phyloP scores from a whole-genome alignment of 2,888 invertebrate species.

The Halocaridina rubra region DNA sequence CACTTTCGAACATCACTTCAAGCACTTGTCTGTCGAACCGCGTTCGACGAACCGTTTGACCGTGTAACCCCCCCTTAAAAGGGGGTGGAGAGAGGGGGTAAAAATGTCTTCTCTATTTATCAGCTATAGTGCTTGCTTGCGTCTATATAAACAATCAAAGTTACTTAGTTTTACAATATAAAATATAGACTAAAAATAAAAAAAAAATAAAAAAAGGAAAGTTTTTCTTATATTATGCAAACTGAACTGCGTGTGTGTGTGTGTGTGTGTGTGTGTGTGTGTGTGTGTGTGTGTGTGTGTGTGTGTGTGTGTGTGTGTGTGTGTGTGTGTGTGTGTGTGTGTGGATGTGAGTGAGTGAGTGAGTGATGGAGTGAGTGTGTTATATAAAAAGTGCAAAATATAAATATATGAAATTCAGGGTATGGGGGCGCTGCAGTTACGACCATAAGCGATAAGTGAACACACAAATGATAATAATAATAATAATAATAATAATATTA shows the following conservation, averaged over 20 bases:
- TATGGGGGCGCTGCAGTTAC: slow-evolving; percentile 52
- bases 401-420: neutral
- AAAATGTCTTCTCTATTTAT: no score
- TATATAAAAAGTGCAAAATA: slow-evolving; percentile 25
- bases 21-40: no score
- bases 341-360: neutral
- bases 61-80: no score
- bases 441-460: neutral
- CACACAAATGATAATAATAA: neutral
- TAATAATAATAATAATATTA: neutral
- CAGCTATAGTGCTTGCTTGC: no score
- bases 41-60: no score
- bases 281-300: neutral
- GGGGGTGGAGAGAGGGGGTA: no score
- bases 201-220: no score
- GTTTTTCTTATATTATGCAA: no score
- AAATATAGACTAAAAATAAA: no score
- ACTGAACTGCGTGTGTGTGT: neutral
- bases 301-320: neutral
- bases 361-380: neutral
- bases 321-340: neutral
- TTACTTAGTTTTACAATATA: no score
- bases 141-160: no score
- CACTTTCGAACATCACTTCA: no score
- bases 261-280: neutral